Evolutionary conservation across 2,113 vertebrate genomes (phyloP), one percentile per base, ranked within the genome.

Genomic region (Ceyx melanurus): DNA sequence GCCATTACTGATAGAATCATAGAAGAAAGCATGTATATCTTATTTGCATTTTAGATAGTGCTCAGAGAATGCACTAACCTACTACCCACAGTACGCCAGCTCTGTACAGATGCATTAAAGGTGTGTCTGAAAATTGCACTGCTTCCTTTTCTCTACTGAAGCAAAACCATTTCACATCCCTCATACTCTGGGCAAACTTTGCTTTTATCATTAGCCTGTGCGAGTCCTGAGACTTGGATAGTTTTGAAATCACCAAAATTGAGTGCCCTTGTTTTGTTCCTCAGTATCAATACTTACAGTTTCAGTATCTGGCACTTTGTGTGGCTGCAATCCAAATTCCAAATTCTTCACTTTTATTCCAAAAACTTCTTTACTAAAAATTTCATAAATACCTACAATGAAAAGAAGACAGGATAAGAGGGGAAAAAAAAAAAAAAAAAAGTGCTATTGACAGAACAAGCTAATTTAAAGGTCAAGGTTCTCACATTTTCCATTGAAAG

Each of bases 401-500:
- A 97, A 97, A 91, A 75, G 54, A 33, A 92, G 65, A 86, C 8
- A 85, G 53, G 22, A 28, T 95, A 93, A 72, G 50, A 58, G 16
- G 15, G 50, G 20, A 9, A 46, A 46, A 19, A 8, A 35, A 18
- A 35, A 26, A n/a, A 20, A 70, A 43, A 18, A 25, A 45, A 68
- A 51, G 58, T 46, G 18, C 61, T 43, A 92, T 13, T 8, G 42
- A 64, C 28, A 80, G 35, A 93, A 82, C 54, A 92, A 57, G 75
- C 7, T 23, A 1, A 92, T 90, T 83, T 56, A 73, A 56, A 94
- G 93, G 65, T 56, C 21, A 76, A 93, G 78, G 33, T 72, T 67
- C 99, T 98, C 96, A 99, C 99, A 99, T 99, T 99, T 99, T 97
- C 99, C 99, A 97, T 99, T 99, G 97, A 99, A 99, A 94, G 97